Evolutionary conservation across 2,797 vertebrate genomes (phyloP).

Genomic region (Onychomys arenicola): DNA sequence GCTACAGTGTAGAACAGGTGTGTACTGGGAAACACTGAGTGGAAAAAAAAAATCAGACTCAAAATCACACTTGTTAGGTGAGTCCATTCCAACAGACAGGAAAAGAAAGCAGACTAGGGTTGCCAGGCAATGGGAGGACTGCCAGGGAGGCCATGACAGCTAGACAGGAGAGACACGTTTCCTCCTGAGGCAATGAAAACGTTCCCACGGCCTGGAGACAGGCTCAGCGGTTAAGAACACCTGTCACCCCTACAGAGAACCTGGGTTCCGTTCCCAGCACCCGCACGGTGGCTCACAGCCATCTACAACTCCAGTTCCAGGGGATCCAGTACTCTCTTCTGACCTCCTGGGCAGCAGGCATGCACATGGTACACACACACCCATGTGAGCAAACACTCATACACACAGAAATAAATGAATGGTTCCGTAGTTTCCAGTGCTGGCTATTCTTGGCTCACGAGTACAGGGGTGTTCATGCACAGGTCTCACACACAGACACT

Average conservation of each 20-base stretch:
- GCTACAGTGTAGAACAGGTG: background rate
- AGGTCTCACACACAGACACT: background rate
- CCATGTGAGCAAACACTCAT: background rate
- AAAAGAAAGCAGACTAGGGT: background rate
- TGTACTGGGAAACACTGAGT: background rate
- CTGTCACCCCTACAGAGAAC: background rate
- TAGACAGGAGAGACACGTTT: background rate
- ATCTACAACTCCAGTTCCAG: background rate
- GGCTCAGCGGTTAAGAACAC: background rate
- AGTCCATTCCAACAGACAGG: too few species aligned
- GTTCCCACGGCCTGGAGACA: background rate
- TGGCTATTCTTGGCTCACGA: background rate
- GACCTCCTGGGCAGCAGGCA: background rate
- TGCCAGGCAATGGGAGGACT: background rate
- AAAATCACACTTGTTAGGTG: background rate
- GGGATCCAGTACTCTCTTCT: background rate
- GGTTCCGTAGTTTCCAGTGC: background rate
- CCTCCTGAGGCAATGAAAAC: background rate
- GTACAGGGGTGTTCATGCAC: background rate
- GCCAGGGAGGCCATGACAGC: background rate
- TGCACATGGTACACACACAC: background rate
- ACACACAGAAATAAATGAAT: background rate
- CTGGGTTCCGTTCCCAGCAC: background rate
- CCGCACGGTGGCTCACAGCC: background rate
- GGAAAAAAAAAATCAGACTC: background rate